Percentiles rank a stretch among this genome's conserved stretches.
Evolutionary conservation across 2,797 vertebrate species (phyloP).

Genomic region (Coreius guichenoti): DNA sequence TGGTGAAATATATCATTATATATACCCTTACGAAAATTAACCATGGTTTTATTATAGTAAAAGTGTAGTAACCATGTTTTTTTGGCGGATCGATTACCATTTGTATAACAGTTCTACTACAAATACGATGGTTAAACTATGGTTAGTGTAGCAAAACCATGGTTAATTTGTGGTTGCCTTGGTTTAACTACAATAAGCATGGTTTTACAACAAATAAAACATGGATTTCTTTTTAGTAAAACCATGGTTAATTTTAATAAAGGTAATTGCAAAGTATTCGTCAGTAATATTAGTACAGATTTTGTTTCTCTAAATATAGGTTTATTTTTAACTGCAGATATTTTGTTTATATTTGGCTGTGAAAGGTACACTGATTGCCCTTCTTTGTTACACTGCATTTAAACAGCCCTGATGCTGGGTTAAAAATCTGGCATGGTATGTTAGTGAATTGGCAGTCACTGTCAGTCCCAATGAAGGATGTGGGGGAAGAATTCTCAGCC

Average conservation of each 20-base stretch:
- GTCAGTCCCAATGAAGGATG: slow-evolving; percentile 52
- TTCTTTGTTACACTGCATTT: neutral
- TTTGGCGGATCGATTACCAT: no score
- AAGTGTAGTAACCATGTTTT: no score
- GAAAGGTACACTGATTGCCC: neutral
- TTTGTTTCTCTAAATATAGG: neutral
- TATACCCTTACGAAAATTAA: no score
- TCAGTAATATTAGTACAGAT: neutral
- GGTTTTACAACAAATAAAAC: no score
- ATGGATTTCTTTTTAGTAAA: neutral
- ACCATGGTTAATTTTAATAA: neutral
- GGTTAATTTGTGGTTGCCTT: neutral
- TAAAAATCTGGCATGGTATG: slow-evolving; percentile 6
- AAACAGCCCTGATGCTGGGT: neutral
- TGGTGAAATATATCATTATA: no score
- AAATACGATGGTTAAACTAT: no score
- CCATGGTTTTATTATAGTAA: no score
- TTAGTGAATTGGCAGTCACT: neutral
- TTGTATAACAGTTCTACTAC: no score
- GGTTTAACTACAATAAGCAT: neutral
- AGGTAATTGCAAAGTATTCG: neutral
- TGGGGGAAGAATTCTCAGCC: slow-evolving; percentile 61
- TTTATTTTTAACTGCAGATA: neutral
- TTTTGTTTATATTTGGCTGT: neutral
- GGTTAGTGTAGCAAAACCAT: no score